Evolutionary conservation across 2,113 vertebrate genomes (phyloP).

Genomic region (Ploceus nigricollis): DNA sequence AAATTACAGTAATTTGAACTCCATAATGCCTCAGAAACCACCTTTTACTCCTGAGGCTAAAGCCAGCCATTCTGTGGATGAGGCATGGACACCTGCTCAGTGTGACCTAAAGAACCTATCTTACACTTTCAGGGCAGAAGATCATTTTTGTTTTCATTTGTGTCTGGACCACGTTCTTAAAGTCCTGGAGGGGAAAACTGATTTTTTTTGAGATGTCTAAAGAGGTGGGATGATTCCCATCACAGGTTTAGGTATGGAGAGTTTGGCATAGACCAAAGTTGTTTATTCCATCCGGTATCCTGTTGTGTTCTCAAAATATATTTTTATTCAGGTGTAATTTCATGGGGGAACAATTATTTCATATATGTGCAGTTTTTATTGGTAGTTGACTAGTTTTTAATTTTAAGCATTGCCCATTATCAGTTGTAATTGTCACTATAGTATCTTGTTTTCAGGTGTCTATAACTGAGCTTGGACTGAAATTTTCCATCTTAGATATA

Average conservation of each 20-base stretch:
- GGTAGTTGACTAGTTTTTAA: neutral
- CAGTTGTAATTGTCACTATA: neutral
- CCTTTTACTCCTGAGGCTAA: neutral
- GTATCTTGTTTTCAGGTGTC: neutral
- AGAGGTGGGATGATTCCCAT: neutral
- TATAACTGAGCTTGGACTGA: neutral
- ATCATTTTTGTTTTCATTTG: neutral
- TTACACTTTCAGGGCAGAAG: neutral
- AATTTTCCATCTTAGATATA: neutral
- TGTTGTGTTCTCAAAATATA: neutral
- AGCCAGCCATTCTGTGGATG: neutral
- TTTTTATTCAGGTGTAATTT: neutral
- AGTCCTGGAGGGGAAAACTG: neutral
- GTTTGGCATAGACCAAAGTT: neutral
- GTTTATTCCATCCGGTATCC: neutral
- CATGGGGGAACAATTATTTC: neutral
- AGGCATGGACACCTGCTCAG: neutral
- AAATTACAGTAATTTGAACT: neutral
- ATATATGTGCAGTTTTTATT: neutral
- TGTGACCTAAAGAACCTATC: neutral
- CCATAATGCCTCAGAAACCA: neutral
- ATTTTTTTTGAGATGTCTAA: neutral
- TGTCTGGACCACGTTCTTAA: neutral
- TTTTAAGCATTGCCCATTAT: neutral
- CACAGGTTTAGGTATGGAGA: neutral